A percentile compares a stretch with the other conserved stretches of the same genome.
phyloP scores from a whole-genome alignment of 1,140 invertebrate species.

The Hormaphis cornu region DNA sequence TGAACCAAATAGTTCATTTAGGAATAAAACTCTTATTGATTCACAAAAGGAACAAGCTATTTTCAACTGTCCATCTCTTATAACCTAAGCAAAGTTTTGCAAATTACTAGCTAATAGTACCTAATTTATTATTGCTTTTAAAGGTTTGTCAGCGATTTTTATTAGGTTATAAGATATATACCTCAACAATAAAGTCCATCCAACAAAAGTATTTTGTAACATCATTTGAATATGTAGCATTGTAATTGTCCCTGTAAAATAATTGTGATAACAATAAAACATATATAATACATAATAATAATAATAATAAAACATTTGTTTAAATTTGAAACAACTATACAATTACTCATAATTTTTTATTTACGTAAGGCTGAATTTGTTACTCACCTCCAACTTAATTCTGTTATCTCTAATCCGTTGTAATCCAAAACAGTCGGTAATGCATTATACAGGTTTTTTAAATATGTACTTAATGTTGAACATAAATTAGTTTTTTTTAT shows the following conservation, averaged over 20 bases:
- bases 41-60: conserved; percentile 3
- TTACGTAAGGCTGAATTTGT: too few species aligned
- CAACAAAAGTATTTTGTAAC: conserved; percentile 22
- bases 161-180: not conserved
- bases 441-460: not conserved
- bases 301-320: too few species aligned
- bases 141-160: too few species aligned
- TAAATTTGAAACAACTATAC: too few species aligned
- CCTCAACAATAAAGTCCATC: conserved; percentile 9
- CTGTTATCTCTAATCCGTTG: conserved; percentile 7
- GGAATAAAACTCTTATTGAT: conserved; percentile 1
- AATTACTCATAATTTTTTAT: too few species aligned
- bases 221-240: conserved; percentile 22
- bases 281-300: too few species aligned
- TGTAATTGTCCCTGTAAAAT: not conserved
- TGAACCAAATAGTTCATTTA: not conserved
- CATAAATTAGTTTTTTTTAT: not conserved
- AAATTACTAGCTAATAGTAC: too few species aligned
- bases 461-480: not conserved
- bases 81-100: not conserved
- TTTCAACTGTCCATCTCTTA: not conserved
- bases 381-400: conserved; percentile 20
- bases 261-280: not conserved
- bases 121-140: not conserved
- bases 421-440: conserved; percentile 8